Evolutionary conservation across 1,140 invertebrate species (phyloP), one percentile per base, ranked within the genome.

Genomic region (Bombus superbus): DNA sequence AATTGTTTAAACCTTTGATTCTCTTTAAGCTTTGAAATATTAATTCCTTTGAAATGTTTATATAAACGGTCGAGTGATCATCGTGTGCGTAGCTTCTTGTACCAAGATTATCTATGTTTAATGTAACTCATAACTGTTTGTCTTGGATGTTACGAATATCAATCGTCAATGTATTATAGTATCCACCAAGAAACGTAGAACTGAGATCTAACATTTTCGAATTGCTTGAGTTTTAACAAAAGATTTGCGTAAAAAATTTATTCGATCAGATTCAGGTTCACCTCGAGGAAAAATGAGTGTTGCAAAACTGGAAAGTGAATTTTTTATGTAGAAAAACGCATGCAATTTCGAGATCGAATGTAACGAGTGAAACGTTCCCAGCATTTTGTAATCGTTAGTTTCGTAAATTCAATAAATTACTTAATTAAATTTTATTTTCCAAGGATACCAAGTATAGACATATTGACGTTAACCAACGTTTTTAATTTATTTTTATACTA

Each of bases 261-360:
- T 53, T 53, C 18, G 32, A 53, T 53, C 47, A 53, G 47, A 53
- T 22, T 22, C n/a, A 13, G 13, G n/a, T 66, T 66, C n/a, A 18
- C 5, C n/a, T 32, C 15, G n/a, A 11, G n/a, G 11, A 10, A 59
- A 44, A 32, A 13, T n/a, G n/a, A 44, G 42, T 18, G 71, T 72
- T 18, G 71, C 6, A 22, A 75, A 44, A n/a, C 18, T 75, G 25
- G 59, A 82, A 82, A 75, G 72, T 82, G 72, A 75, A 75, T 47
- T 64, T 64, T n/a, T 75, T n/a, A 82, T 66, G 62, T 75, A 13
- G 32, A 40, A 62, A 53, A 66, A 64, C 38, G 4, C 75, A 28
- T 9, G 44, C 5, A n/a, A 15, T 66, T 62, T 78, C 38, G 28
- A 78, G 10, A 77, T 77, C 18, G 8, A 5, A 59, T 40, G 22